Conservation (phyloP, 23 tunicate genomes). For the Trididemnum clinides region DNA sequence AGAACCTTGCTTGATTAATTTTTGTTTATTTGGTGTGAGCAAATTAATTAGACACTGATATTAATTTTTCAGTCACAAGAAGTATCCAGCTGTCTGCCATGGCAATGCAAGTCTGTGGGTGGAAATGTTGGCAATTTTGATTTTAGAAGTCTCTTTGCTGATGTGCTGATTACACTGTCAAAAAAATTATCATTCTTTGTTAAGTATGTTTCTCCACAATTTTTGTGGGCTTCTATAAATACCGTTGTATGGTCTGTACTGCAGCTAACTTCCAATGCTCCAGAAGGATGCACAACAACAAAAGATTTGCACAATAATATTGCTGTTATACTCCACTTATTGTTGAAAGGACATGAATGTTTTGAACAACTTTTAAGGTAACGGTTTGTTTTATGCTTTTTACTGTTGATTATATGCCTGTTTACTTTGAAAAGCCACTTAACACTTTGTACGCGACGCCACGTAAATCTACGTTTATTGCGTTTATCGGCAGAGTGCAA, state of each 20-base stretch:
- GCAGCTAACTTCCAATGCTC: neutral
- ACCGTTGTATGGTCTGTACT: neutral
- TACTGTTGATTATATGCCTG: too few species aligned
- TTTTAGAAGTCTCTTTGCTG: neutral
- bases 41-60: too few species aligned
- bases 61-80: neutral
- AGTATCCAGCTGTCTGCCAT: neutral
- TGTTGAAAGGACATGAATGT: too few species aligned
- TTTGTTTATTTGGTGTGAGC: too few species aligned
- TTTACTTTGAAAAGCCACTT: too few species aligned
- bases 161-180: neutral
- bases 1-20: too few species aligned
- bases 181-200: neutral
- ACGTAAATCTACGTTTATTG: too few species aligned
- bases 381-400: too few species aligned
- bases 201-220: too few species aligned
- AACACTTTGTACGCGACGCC: too few species aligned
- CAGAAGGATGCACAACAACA: constrained; percentile 63
- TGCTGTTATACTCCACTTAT: neutral
- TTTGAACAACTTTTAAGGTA: too few species aligned
- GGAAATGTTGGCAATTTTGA: neutral
- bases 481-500: too few species aligned
- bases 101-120: neutral
- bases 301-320: constrained; percentile 44
- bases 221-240: neutral